Evolutionary conservation across 2,113 vertebrate species (phyloP).

Genomic region (Variabilichromis moorii): DNA sequence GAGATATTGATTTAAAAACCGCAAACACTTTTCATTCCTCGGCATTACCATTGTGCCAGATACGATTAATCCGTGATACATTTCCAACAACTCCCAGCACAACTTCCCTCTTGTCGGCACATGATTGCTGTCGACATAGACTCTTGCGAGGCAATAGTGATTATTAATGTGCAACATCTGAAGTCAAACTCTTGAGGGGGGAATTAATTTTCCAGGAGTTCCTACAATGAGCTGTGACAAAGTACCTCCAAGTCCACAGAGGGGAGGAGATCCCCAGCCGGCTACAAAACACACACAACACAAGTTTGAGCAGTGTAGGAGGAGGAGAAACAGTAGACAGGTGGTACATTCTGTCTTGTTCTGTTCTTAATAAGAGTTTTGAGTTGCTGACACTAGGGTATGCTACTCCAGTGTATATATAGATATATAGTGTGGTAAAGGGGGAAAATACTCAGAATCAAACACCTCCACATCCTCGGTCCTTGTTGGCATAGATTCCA

Average conservation of each 20-base stretch:
- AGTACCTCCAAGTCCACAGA: neutral
- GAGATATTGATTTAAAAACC: neutral
- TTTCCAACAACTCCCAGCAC: neutral
- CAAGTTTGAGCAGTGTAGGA: neutral
- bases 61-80: neutral
- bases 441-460: neutral
- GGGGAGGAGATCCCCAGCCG: neutral
- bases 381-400: neutral
- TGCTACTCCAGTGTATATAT: neutral
- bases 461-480: neutral
- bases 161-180: conserved; percentile 48
- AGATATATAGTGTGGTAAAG: neutral
- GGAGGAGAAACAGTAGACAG: neutral
- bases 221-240: neutral
- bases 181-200: neutral
- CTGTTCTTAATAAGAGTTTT: neutral
- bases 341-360: neutral
- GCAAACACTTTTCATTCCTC: neutral
- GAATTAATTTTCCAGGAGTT: conserved; percentile 3
- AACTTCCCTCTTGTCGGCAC: neutral
- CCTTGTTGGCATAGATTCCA: neutral
- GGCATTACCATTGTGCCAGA: neutral
- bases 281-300: neutral
- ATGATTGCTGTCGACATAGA: neutral
- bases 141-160: neutral